phyloP scores from a whole-genome alignment of 2,797 vertebrate genomes.

The Lophotriccus pileatus region DNA sequence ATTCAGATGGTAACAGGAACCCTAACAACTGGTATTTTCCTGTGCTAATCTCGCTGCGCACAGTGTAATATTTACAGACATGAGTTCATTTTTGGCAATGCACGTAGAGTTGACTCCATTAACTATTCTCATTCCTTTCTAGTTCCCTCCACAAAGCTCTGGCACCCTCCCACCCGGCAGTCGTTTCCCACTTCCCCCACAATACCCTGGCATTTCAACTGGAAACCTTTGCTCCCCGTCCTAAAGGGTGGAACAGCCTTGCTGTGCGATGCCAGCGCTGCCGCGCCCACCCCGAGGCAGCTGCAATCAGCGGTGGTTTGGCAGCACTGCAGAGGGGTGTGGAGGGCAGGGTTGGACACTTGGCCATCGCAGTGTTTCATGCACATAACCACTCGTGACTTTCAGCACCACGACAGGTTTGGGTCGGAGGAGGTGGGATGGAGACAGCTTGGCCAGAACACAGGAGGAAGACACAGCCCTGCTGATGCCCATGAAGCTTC shows the following conservation, averaged over 20 bases:
- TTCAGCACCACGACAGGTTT: neutral
- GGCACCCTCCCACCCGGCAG: neutral
- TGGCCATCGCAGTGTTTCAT: fast-evolving
- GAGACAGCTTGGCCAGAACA: neutral
- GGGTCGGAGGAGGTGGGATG: neutral
- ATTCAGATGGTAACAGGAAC: constrained; percentile 27
- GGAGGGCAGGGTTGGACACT: neutral
- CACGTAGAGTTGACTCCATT: neutral
- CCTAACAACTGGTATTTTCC: constrained; percentile 15
- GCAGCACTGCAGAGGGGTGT: neutral
- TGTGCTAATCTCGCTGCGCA: neutral
- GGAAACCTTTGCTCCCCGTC: neutral
- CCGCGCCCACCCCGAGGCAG: neutral
- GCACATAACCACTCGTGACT: fast-evolving
- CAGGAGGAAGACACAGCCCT: neutral
- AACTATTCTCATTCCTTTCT: neutral
- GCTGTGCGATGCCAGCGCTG: neutral
- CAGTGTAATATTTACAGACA: constrained; percentile 5
- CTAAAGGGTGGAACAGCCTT: neutral
- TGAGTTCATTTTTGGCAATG: constrained; percentile 50
- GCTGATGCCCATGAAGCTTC: neutral
- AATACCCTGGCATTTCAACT: neutral
- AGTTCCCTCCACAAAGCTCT: neutral
- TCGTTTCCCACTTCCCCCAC: neutral
- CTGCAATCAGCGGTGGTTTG: neutral